Conservation (phyloP, 1,140 invertebrate species). For the Bombus ignitus region DNA sequence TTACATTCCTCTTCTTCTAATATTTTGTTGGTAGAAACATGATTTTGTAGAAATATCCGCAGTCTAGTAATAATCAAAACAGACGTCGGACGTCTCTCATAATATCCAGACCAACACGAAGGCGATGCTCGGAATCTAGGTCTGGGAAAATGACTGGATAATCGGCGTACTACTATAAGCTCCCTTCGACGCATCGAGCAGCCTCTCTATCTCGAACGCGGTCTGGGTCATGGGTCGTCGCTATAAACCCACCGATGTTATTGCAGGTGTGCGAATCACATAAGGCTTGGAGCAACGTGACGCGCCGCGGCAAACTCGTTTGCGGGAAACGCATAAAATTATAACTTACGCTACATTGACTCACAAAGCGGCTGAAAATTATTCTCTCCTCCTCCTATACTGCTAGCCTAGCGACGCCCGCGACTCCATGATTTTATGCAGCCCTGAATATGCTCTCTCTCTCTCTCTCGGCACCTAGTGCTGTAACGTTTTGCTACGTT, state of each 20-base stretch:
- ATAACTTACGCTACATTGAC: constrained; percentile 47
- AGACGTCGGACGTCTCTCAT: neutral
- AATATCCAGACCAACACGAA: constrained; percentile 24
- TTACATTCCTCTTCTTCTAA: too few relatives aligned
- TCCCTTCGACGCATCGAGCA: constrained; percentile 59
- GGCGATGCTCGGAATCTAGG: neutral
- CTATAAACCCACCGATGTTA: constrained; percentile 65
- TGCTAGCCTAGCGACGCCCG: neutral
- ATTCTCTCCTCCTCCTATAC: constrained; percentile 27
- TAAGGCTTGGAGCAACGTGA: constrained; percentile 13
- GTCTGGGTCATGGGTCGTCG: constrained; percentile 54
- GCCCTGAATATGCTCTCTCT: neutral
- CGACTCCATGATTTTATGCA: neutral
- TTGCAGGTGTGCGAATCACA: constrained; percentile 56
- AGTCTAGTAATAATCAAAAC: too few relatives aligned
- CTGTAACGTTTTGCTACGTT: too few relatives aligned
- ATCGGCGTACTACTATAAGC: constrained; percentile 59
- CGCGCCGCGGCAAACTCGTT: constrained; percentile 35
- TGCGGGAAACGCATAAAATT: constrained; percentile 52
- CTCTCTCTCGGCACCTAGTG: too few relatives aligned
- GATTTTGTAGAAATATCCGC: too few relatives aligned
- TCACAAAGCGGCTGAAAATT: constrained; percentile 41
- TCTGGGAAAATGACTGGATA: constrained; percentile 68
- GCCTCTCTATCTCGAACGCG: constrained; percentile 48
- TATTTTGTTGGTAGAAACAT: too few relatives aligned